These are phyloP conservation scores for Peromyscus californicus DNA, from an alignment of 2,113 vertebrate species.

Conservation along the genomic window DNA sequence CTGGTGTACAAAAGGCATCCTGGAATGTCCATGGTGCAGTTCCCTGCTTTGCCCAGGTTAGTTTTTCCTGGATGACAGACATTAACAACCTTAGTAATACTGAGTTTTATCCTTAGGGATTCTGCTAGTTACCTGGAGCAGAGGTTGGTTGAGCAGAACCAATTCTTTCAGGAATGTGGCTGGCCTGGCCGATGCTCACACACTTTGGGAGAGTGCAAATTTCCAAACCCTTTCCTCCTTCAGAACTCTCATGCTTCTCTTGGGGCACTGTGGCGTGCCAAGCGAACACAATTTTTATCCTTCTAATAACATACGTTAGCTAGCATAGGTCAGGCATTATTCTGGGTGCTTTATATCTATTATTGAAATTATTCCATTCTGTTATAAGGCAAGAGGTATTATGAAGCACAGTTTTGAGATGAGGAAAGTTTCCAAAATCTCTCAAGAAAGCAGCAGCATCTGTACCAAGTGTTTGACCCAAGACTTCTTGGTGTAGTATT, in stretches of 20 bases:
- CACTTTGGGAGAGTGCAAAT: neutral
- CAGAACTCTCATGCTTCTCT: neutral
- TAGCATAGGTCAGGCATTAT: neutral
- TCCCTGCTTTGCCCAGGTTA: slow-evolving; percentile 86
- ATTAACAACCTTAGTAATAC: neutral
- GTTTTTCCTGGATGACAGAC: neutral
- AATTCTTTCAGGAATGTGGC: neutral
- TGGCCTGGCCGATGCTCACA: too few relatives aligned
- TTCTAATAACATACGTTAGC: neutral
- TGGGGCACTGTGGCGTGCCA: too few relatives aligned
- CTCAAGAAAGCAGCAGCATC: neutral
- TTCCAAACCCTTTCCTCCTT: neutral
- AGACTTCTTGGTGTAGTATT: neutral
- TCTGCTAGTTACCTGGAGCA: neutral
- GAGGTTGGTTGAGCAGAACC: too few relatives aligned
- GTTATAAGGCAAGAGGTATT: neutral
- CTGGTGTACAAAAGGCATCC: slow-evolving; percentile 94
- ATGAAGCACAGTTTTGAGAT: neutral
- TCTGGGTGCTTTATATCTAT: neutral
- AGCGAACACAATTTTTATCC: neutral
- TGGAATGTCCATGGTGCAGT: slow-evolving; percentile 89
- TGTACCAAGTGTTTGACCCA: neutral
- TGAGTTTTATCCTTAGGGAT: neutral
- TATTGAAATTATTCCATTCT: neutral
- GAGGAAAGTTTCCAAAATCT: neutral